Evolutionary conservation across 1,140 invertebrate species (phyloP), one percentile per base, ranked within the genome.

Genomic region (Lethocerus indicus): DNA sequence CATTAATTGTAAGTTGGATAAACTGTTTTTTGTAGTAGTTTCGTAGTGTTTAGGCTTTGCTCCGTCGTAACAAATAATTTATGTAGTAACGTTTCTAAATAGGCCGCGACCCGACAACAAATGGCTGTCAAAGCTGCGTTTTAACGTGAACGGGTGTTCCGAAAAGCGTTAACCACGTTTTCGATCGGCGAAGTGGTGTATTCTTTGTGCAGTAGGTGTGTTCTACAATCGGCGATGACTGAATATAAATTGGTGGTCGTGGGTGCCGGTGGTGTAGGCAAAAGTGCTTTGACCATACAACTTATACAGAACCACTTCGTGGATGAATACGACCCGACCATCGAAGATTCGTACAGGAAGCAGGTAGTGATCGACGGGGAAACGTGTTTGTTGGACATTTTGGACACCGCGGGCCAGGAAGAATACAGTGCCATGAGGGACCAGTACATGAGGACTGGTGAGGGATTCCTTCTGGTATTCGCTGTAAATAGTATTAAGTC

Each of bases 261-360:
- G 53, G 83, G 83, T 60, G 92, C 92, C 72, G 94, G 95, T 69
- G 95, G 95, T 75, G 95, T 98, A 63, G 95, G 95, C 56, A 98
- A 98, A 76, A 98, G 93, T 66, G 95, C 95, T 44, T 76, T 99
- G 57, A 98, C 95, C 54, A 98, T 99, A 69, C 95, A 98, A 69
- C 74, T 98, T 47, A 98, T 99, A 63, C 95, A 98, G 69, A 98
- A 97, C 73, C 93, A 98, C 70, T 99, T 98, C 76, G 94, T 98
- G 53, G 93, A 98, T 68, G 94, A 98, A 47, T 60, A 89, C 65
- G 85, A 89, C 63, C 84, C 85, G 42, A 88, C 85, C 44, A 88
- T 88, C 67, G 86, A 98, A 79, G 92, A 97, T 69, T 97, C 91
- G 1, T 97, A 98, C 71, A 81, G 94, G 58, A 93, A 98, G 65